A percentile compares a stretch with the other conserved stretches of the same genome.
phyloP scores from a whole-genome alignment of 2,797 vertebrate species.

The Myripristis jacobus region DNA sequence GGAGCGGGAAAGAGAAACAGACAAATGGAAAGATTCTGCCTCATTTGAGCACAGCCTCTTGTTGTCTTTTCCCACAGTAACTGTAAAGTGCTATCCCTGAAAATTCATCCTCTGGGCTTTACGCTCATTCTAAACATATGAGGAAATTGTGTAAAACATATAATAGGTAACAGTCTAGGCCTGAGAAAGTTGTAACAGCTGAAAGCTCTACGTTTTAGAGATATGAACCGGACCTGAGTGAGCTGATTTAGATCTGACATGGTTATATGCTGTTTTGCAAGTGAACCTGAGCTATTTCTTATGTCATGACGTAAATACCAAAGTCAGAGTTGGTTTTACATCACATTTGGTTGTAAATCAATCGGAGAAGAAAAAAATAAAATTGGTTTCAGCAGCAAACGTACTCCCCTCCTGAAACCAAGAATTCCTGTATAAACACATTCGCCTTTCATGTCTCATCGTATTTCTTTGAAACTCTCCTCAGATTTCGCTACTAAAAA shows the following conservation, averaged over 20 bases:
- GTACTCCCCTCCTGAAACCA: slow-evolving; percentile 7
- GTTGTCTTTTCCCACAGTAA: too few relatives aligned
- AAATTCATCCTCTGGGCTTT: too few relatives aligned
- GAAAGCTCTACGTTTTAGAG: background rate
- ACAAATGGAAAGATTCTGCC: too few relatives aligned
- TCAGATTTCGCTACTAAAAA: slow-evolving; percentile 57
- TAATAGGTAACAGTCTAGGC: background rate
- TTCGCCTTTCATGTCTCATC: background rate
- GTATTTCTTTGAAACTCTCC: slow-evolving; percentile 38
- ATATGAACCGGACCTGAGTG: background rate
- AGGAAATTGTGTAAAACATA: too few relatives aligned
- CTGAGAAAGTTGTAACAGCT: background rate
- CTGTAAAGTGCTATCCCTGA: too few relatives aligned
- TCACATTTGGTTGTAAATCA: too few relatives aligned
- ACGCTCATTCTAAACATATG: too few relatives aligned
- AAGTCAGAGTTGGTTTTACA: slow-evolving; percentile 4
- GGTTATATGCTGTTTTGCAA: too few relatives aligned
- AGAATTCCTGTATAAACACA: slow-evolving; percentile 22
- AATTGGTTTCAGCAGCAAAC: slow-evolving; percentile 23
- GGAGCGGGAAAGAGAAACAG: too few relatives aligned
- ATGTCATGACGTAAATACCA: background rate
- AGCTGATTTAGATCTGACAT: background rate
- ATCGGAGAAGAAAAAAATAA: slow-evolving; percentile 20
- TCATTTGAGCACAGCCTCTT: too few relatives aligned
- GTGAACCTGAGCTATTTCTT: too few relatives aligned